phyloP scores from a whole-genome alignment of 92 coral and sea anemone species.

The Porites divaricata region DNA sequence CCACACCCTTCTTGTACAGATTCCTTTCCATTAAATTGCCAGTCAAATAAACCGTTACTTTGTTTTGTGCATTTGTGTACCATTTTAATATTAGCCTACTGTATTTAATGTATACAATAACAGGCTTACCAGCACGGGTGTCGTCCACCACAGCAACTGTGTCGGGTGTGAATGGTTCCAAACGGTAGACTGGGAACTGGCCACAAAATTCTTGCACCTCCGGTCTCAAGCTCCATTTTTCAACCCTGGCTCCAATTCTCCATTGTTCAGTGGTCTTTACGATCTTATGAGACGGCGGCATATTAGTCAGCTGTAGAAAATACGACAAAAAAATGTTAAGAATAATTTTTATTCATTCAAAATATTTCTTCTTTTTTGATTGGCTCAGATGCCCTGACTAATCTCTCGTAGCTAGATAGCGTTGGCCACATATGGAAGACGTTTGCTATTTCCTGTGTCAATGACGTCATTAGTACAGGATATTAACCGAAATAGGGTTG shows the following conservation, averaged over 20 bases:
- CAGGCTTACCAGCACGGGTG: background rate
- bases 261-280: background rate
- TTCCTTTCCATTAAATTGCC: too few relatives aligned
- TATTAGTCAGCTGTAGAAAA: background rate
- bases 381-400: too few relatives aligned
- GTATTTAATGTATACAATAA: too few relatives aligned
- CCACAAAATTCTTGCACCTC: constrained; percentile 41
- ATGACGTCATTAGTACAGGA: background rate
- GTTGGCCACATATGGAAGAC: too few relatives aligned
- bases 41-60: too few relatives aligned
- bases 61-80: too few relatives aligned
- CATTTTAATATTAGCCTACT: too few relatives aligned
- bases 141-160: constrained; percentile 1
- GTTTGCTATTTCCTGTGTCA: background rate
- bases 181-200: constrained; percentile 28
- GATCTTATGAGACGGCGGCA: background rate
- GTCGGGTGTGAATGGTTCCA: constrained; percentile 24
- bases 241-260: background rate
- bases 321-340: background rate
- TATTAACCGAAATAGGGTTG: too few relatives aligned
- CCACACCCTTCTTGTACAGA: too few relatives aligned
- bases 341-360: too few relatives aligned
- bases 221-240: constrained; percentile 18
- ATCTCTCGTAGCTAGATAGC: background rate
- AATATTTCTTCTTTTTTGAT: too few relatives aligned